phyloP scores from a whole-genome alignment of 2,113 vertebrate genomes.

The Atherinomorus stipes region DNA sequence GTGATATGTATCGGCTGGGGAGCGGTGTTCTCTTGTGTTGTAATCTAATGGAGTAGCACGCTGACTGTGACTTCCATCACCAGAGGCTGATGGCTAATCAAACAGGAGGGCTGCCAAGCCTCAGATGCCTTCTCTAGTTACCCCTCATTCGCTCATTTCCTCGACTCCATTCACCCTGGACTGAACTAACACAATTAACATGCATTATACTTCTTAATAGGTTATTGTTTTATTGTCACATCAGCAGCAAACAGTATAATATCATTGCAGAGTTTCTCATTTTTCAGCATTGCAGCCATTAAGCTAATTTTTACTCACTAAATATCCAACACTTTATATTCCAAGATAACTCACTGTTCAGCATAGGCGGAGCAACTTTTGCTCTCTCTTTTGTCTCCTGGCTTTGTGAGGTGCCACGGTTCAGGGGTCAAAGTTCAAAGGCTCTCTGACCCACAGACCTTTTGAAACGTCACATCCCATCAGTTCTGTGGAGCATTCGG shows the following conservation, averaged over 20 bases:
- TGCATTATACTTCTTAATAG: neutral
- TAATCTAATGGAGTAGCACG: slow-evolving; percentile 77
- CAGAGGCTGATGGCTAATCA: slow-evolving; percentile 79
- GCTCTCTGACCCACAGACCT: slow-evolving; percentile 74
- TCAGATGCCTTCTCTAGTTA: slow-evolving; percentile 35
- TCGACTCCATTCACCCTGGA: slow-evolving; percentile 45
- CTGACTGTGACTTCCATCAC: slow-evolving; percentile 72
- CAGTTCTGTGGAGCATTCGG: slow-evolving; percentile 67
- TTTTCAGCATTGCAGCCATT: neutral
- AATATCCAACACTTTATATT: neutral
- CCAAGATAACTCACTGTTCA: neutral
- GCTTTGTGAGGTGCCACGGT: slow-evolving; percentile 68
- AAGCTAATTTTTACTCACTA: neutral
- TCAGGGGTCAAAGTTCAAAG: slow-evolving; percentile 76
- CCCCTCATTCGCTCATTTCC: slow-evolving; percentile 36
- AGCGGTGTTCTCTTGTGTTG: slow-evolving; percentile 60
- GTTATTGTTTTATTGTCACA: slow-evolving; percentile 2
- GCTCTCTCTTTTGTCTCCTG: slow-evolving; percentile 54
- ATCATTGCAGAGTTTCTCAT: neutral
- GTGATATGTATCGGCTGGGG: slow-evolving; percentile 66
- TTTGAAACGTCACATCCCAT: slow-evolving; percentile 78
- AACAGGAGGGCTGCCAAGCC: slow-evolving; percentile 57
- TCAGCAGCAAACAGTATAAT: slow-evolving; percentile 16
- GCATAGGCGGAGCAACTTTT: slow-evolving; percentile 52
- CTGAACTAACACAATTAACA: slow-evolving; percentile 30